Base-by-base conservation (phyloP, 2,797 vertebrate species). In the Microhierax caerulescens region DNA sequence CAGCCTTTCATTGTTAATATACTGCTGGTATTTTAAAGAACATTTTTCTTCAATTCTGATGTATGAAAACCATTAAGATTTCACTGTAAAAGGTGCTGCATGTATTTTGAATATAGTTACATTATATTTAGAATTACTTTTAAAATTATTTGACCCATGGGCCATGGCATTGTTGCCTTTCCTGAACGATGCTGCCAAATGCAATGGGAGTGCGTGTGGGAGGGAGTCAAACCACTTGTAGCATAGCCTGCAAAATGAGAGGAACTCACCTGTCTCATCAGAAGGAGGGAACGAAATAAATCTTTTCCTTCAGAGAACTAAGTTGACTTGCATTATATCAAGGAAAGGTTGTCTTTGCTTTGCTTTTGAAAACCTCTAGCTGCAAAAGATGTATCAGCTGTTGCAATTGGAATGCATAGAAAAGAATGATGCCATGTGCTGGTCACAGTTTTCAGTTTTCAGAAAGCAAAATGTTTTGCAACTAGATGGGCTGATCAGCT, bases 1-100 rank as follows among this genome's bases (percentile, higher is more conserved):
- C 13, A 14, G 59, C 59, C 59, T 39, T 30, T 20, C 0, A 0
- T 14, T 30, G 3, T 54, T 64, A n/a, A 7, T 4, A 2, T 16
- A 3, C 20, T 80, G n/a, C 51, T 63, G 36, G 5, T 64, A 6
- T 24, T 51, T 75, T 61, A 65, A 9, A 69, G 41, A 43, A 22
- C 1, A 0, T 3, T 57, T 74, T 64, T 51, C 45, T 85, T 88
- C 47, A 13, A 3, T 90, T 85, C 43, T 64, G 21, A 30, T 50
- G 10, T 27, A 30, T 59, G 48, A 11, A 45, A 57, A 70, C 6
- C 15, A 25, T 54, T 28, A 63, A 24, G 48, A 13, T 61, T 83
- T 91, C 16, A 24, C n/a, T 93, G 72, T 2, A 43, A 85, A 54
- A 50, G 45, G 11, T 72, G 50, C 45, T 69, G 48, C 6, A 3